Conservation (phyloP, 23 tunicate genomes). For the Halocynthia roretzi region DNA sequence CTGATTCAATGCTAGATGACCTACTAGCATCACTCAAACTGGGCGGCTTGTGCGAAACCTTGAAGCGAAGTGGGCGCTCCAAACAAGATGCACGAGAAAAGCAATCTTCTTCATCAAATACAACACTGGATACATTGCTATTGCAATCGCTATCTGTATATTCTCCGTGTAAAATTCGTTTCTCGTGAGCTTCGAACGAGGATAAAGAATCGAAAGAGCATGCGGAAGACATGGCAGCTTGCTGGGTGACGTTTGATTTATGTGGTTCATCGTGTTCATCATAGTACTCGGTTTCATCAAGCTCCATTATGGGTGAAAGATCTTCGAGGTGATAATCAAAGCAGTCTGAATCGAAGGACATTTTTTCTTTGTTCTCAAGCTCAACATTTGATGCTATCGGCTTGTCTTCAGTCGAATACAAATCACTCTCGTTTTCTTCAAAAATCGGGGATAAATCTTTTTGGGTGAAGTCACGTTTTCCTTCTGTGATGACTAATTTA, state of each 20-base stretch:
- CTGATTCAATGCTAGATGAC: constrained; percentile 17
- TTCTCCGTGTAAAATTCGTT: not conserved
- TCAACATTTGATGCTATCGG: not conserved
- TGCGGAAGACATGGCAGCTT: constrained; percentile 8
- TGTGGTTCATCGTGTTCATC: not conserved
- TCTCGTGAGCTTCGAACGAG: constrained; percentile 83
- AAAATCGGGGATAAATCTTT: constrained; percentile 46
- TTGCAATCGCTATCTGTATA: not conserved
- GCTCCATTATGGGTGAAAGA: constrained; percentile 12
- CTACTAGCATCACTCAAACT: constrained; percentile 1
- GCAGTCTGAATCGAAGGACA: not conserved
- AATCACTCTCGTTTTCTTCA: constrained; percentile 52
- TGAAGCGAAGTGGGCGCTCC: constrained; percentile 30
- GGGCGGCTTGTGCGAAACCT: not conserved
- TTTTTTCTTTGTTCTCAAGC: not conserved
- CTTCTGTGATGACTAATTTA: too few species aligned
- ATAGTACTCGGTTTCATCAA: constrained; percentile 20
- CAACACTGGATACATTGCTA: not conserved
- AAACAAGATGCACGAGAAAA: constrained; percentile 22
- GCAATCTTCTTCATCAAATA: constrained; percentile 14
- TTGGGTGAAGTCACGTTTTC: too few species aligned
- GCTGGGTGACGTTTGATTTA: not conserved
- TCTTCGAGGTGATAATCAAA: constrained; percentile 5
- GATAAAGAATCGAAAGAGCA: constrained; percentile 64
- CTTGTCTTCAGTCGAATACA: not conserved